Evolutionary conservation across 2,113 vertebrate species (phyloP).

Genomic region (Astur gentilis): DNA sequence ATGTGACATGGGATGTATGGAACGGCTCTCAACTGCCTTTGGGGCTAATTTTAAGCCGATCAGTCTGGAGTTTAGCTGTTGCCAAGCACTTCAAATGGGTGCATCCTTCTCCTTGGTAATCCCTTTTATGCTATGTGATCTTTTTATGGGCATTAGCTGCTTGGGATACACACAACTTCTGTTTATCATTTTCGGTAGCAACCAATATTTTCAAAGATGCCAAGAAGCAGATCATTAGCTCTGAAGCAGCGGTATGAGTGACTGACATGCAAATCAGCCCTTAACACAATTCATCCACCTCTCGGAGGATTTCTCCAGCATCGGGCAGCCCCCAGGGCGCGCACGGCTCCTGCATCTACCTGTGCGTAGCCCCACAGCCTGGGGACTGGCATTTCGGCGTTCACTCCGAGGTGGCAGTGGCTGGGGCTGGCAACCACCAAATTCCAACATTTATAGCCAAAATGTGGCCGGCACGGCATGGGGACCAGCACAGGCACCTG

Average conservation of each 20-base stretch:
- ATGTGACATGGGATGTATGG: neutral
- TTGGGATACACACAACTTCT: neutral
- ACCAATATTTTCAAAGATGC: neutral
- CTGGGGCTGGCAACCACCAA: neutral
- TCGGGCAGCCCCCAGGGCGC: neutral
- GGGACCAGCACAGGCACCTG: neutral
- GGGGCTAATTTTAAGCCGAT: conserved; percentile 2
- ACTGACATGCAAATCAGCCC: neutral
- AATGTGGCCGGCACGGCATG: neutral
- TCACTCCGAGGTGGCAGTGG: neutral
- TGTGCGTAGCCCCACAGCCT: fast-evolving
- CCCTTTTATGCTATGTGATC: neutral
- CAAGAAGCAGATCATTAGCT: neutral
- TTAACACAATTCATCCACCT: neutral
- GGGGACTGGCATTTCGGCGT: neutral
- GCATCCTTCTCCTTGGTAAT: neutral
- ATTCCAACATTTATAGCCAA: neutral
- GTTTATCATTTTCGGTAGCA: neutral
- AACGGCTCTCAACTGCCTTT: neutral
- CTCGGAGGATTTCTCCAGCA: neutral
- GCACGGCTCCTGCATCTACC: neutral
- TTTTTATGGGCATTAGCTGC: neutral
- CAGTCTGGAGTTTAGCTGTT: neutral
- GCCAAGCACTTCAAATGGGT: neutral
- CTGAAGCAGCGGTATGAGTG: neutral